Conservation (phyloP, 2,113 vertebrate genomes). For the Upupa epops region DNA sequence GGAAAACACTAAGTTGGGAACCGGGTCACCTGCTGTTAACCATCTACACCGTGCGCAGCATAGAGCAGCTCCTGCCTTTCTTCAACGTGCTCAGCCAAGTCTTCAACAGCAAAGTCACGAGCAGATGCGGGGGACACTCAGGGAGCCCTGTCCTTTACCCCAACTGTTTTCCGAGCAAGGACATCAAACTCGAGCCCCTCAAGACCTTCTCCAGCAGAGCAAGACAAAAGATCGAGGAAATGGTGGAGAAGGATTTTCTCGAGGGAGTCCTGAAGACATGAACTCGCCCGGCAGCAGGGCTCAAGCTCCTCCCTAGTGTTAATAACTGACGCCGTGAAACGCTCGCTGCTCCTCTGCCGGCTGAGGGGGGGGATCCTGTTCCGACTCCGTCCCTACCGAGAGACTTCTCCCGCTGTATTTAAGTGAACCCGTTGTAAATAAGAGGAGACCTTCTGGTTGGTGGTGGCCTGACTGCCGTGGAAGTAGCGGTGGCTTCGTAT, state of each 20-base stretch:
- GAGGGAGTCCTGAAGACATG: slow-evolving; percentile 95
- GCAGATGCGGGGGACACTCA: slow-evolving; percentile 81
- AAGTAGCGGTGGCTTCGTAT: slow-evolving; percentile 80
- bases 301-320: too few species aligned
- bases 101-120: slow-evolving; percentile 94
- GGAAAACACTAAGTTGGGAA: slow-evolving; percentile 87
- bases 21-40: slow-evolving; percentile 92
- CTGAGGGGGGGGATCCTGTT: too few species aligned
- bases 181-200: slow-evolving; percentile 92
- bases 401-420: slow-evolving; percentile 89
- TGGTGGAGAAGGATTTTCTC: slow-evolving; percentile 98
- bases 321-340: too few species aligned
- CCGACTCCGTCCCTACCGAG: too few species aligned
- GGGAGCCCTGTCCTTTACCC: slow-evolving; percentile 79
- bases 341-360: too few species aligned
- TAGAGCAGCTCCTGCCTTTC: slow-evolving; percentile 97
- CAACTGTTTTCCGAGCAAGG: slow-evolving; percentile 82
- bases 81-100: slow-evolving; percentile 96
- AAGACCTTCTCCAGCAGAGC: slow-evolving; percentile 93
- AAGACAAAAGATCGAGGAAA: slow-evolving; percentile 96
- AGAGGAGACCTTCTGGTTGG: slow-evolving; percentile 81
- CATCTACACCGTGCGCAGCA: slow-evolving; percentile 89
- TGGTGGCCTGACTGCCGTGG: slow-evolving; percentile 83
- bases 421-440: slow-evolving; percentile 96
- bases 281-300: slow-evolving; percentile 59